Base-by-base conservation (phyloP, 2,113 vertebrate species). In the Zapornia atra region DNA sequence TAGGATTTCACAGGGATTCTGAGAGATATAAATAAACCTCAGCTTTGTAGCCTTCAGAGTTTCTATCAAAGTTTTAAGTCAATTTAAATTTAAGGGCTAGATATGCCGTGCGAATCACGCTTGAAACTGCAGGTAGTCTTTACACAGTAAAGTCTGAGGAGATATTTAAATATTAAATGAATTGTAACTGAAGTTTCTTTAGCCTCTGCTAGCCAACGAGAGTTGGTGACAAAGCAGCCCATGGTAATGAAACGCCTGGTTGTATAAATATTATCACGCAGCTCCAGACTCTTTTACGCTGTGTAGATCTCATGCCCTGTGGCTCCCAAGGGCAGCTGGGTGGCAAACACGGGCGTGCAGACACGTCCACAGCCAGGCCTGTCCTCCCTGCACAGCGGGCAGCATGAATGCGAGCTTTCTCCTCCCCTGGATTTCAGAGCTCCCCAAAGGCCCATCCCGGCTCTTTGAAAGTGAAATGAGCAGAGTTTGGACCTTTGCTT, bases 1-100 rank as follows among this genome's bases (percentile, higher is more conserved):
- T 51, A 91, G 73, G 46, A 87, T 96, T 96, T 96, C 63, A 60
- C 59, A 82, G 63, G 70, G 88, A 87, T 90, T 94, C 78, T 69
- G 44, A 91, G 54, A 88, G 66, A 71, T 82, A 92, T 79, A 97
- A 97, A 96, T 87, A 96, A 90, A 78, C 38, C 42, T 70, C 13
- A 3, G 64, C 12, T 82, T 93, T 66, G 36, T 69, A 93, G 76
- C 56, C 75, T 73, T 96, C 48, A 48, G 61, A 79, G 12, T 73
- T 79, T 90, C 77, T 70, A 65, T 91, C 71, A 76, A 77, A 77
- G 66, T 26, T 46, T 64, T 28, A 76, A 70, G 54, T 91, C 3
- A 3, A 82, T 96, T 93, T 88, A 82, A 89, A 79, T 53, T 40
- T 75, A 60, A 2, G 2, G 22, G 31, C 31, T 36, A 75, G 68